A percentile compares a stretch with the other conserved stretches of the same genome.
These are phyloP conservation scores for Ataeniobius toweri DNA, from an alignment of 2,797 vertebrate genomes.

Conservation along the genomic window DNA sequence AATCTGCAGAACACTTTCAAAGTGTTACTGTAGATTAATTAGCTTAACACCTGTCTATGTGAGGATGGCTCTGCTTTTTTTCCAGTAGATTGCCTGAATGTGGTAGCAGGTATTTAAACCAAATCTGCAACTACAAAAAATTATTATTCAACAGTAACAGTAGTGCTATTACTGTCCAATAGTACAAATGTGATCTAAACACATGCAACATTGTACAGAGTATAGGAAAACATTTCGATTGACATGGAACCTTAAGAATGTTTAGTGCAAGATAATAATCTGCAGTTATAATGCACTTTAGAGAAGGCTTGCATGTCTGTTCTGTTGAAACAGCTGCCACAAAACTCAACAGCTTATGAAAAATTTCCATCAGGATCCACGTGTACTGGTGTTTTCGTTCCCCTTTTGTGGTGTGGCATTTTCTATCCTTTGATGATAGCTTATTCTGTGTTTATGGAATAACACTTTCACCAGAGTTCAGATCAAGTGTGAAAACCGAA, in stretches of 20 bases:
- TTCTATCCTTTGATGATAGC: constrained; percentile 57
- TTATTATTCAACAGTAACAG: neutral
- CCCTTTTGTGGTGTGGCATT: constrained; percentile 30
- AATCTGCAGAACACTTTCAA: neutral
- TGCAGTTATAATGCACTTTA: neutral
- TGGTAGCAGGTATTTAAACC: neutral
- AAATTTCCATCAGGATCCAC: constrained; percentile 15
- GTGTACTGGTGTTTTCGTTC: constrained; percentile 32
- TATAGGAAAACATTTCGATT: constrained; percentile 8
- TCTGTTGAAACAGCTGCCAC: constrained; percentile 34
- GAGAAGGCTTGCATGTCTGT: constrained; percentile 1
- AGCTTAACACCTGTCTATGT: neutral
- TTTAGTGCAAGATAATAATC: constrained; percentile 17
- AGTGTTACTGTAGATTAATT: constrained; percentile 10
- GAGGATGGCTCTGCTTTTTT: neutral
- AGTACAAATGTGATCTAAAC: neutral
- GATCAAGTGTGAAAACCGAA: constrained; percentile 59
- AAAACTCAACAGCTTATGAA: constrained; percentile 25
- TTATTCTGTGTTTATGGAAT: constrained; percentile 40
- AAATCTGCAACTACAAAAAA: neutral
- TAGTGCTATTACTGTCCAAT: neutral
- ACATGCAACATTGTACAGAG: neutral
- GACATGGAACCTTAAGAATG: constrained; percentile 3
- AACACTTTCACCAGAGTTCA: constrained; percentile 38
- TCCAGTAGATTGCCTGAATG: neutral